Base-by-base conservation (phyloP, 2,113 vertebrate species). In the Nerophis ophidion region DNA sequence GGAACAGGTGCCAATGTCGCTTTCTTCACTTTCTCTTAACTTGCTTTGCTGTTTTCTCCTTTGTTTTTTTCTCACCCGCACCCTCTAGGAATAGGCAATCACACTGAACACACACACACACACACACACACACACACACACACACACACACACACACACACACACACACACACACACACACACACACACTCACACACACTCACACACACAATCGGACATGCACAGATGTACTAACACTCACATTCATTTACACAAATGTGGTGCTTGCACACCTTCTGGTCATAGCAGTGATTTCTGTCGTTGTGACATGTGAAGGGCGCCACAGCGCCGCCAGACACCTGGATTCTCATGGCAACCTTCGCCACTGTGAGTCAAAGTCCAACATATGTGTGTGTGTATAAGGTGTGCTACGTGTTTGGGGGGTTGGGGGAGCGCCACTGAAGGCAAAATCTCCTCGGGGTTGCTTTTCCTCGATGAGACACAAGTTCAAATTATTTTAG, bases 261-360 rank as follows among this genome's bases (percentile, higher is more conserved):
- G 63, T 61, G 81, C 81, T 77, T 74, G 71, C 72, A 84, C 84
- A 84, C 82, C 76, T 73, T 83, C 74, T 84, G 72, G 72, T 85
- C 81, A 78, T 68, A 81, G 70, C 77, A 76, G 65, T 85, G 84
- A 84, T 89, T 87, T 86, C 63, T 72, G 77, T 78, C 61, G 68
- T 83, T 81, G 81, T 89, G 87, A 87, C 86, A 89, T 85, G 72
- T 88, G 85, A 89, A 85, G 84, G 76, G 80, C 70, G 75, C 79
- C 81, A 65, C 82, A 72, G 76, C 83, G 68, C 71, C 80, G 83
- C 84, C 83, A 87, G 84, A 89, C 87, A 90, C 87, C 86, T 90
- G 88, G 86, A 87, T 75, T 85, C 83, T 86, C 85, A 84, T 87
- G 87, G 84, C 85, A 87, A 66, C 81, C 62, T 75, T 79, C 81